phyloP scores from a whole-genome alignment of 2,797 vertebrate species.

The Acanthiza pusilla region DNA sequence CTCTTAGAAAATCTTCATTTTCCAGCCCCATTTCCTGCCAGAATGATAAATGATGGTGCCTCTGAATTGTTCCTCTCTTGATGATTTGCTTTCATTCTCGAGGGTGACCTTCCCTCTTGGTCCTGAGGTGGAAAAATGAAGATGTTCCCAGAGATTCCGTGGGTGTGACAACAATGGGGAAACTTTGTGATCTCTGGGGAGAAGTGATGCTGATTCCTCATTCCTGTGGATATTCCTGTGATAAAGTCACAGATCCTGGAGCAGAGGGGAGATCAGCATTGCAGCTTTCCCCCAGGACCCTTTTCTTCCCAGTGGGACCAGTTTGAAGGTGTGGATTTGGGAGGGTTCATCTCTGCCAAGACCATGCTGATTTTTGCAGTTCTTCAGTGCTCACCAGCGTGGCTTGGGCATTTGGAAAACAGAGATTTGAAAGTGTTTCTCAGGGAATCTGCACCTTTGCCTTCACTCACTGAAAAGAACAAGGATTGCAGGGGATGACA shows the following conservation, averaged over 20 bases:
- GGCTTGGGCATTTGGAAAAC: background rate
- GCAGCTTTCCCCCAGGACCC: background rate
- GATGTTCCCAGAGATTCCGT: background rate
- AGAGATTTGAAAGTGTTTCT: background rate
- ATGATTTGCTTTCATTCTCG: background rate
- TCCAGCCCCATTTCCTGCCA: background rate
- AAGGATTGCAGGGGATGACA: background rate
- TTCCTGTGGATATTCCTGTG: too few species aligned
- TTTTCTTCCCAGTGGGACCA: background rate
- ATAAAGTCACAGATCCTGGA: background rate
- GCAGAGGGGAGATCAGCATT: background rate
- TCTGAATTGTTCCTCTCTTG: background rate
- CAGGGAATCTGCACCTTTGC: background rate
- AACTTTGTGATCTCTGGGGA: background rate
- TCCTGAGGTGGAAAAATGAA: background rate
- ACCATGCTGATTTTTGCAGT: background rate
- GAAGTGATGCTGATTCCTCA: accelerated
- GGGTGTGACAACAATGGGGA: accelerated
- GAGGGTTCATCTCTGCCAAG: background rate
- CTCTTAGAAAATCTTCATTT: conserved; percentile 4
- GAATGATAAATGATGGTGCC: background rate
- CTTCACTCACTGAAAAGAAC: background rate
- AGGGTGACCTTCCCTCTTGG: background rate
- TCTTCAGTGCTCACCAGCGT: background rate
- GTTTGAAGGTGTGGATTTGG: background rate